Percentiles rank a stretch among this genome's conserved stretches.
These are phyloP conservation scores for Notolabrus celidotus DNA, from an alignment of 2,797 vertebrate genomes.

Conservation along the genomic window DNA sequence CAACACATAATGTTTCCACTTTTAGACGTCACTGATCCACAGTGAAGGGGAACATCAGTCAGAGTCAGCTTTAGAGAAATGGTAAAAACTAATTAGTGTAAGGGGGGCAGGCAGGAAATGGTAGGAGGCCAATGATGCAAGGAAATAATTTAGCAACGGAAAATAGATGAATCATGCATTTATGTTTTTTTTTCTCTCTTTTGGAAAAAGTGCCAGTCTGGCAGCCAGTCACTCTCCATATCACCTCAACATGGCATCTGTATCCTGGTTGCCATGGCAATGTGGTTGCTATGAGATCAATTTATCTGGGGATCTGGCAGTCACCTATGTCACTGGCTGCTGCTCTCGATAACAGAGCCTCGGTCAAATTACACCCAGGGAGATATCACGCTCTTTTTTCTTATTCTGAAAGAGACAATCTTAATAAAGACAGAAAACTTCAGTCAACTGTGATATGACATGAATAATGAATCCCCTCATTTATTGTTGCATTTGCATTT, in stretches of 20 bases:
- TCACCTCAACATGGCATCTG: slow-evolving; percentile 82
- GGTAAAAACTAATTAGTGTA: slow-evolving; percentile 40
- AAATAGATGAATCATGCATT: slow-evolving; percentile 76
- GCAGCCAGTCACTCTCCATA: slow-evolving; percentile 75
- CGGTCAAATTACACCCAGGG: slow-evolving; percentile 65
- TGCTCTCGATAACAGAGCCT: slow-evolving; percentile 66
- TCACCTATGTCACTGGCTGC: slow-evolving; percentile 78
- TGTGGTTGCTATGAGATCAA: slow-evolving; percentile 86
- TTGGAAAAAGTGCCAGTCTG: slow-evolving; percentile 66
- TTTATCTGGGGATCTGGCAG: slow-evolving; percentile 81
- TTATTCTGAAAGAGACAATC: neutral
- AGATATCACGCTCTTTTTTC: slow-evolving; percentile 1
- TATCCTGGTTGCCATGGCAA: slow-evolving; percentile 81
- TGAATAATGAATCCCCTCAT: neutral
- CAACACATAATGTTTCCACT: neutral
- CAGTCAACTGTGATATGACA: neutral
- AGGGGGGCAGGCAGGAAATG: slow-evolving; percentile 44
- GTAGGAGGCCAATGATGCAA: slow-evolving; percentile 49
- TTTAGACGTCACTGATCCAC: slow-evolving; percentile 4
- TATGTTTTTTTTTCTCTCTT: slow-evolving; percentile 41
- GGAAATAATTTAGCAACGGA: slow-evolving; percentile 61
- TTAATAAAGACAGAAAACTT: neutral
- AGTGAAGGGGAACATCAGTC: slow-evolving; percentile 6
- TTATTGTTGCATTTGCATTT: neutral
- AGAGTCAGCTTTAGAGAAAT: slow-evolving; percentile 38